phyloP scores from a whole-genome alignment of 2,888 invertebrate species.

The Phlogophora meticulosa region DNA sequence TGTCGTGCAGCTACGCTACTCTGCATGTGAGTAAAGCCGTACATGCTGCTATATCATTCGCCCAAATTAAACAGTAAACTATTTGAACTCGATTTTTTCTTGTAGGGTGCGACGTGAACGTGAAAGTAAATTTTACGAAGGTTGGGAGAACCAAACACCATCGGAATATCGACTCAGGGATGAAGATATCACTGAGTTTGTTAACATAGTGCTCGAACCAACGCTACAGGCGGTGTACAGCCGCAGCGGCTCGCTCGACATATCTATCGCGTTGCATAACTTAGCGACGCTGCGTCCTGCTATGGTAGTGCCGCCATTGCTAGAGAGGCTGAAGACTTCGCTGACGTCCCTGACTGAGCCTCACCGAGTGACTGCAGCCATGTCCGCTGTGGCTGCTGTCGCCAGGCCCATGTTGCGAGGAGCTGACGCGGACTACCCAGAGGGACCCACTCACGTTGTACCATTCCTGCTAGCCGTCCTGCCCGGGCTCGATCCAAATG shows the following conservation, averaged over 20 bases:
- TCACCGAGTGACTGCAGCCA: constrained; percentile 94
- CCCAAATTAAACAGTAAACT: not conserved
- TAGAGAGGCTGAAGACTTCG: constrained; percentile 95
- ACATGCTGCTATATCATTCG: constrained; percentile 35
- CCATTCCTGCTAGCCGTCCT: constrained; percentile 95
- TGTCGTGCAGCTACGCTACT: constrained; percentile 12
- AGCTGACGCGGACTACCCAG: constrained; percentile 91
- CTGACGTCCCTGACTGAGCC: constrained; percentile 97
- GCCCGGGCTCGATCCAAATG: constrained; percentile 98
- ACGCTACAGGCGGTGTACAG: constrained; percentile 95
- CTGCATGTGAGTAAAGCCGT: constrained; percentile 29
- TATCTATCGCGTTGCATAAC: constrained; percentile 93
- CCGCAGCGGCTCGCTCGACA: constrained; percentile 92
- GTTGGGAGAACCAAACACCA: constrained; percentile 94
- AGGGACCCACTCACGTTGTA: constrained; percentile 95
- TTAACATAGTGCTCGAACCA: constrained; percentile 94
- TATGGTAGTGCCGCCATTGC: constrained; percentile 95
- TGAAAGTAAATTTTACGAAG: constrained; percentile 87
- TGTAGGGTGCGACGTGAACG: constrained; percentile 93
- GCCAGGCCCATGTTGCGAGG: constrained; percentile 92
- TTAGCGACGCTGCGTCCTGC: constrained; percentile 95
- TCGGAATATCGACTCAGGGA: constrained; percentile 94
- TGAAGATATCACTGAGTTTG: constrained; percentile 95
- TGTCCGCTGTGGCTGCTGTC: constrained; percentile 93
- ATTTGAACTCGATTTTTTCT: constrained; percentile 55